These are phyloP conservation scores for Cheilosia soror DNA, from an alignment of 2,888 invertebrate species.

Conservation along the genomic window DNA sequence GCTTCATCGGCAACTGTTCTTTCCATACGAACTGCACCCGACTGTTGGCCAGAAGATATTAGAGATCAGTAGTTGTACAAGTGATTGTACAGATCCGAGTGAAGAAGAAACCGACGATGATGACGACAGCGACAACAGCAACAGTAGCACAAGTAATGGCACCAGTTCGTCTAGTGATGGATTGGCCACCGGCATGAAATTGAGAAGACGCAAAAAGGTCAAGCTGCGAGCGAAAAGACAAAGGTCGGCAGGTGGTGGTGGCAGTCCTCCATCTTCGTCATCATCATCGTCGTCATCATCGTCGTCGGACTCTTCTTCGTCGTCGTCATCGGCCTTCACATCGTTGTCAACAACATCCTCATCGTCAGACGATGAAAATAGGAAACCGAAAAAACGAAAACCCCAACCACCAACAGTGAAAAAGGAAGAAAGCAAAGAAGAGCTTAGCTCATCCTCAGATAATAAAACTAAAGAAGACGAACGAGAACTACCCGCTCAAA, in stretches of 20 bases:
- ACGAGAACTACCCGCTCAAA: constrained; percentile 76
- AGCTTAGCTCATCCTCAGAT: not conserved
- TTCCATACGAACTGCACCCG: constrained; percentile 78
- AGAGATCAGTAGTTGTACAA: constrained; percentile 79
- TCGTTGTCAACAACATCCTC: constrained; percentile 55
- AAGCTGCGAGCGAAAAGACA: constrained; percentile 23
- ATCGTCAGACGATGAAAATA: constrained; percentile 53
- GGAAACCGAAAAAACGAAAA: not conserved
- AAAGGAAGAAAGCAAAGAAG: constrained; percentile 10
- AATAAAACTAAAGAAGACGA: constrained; percentile 17
- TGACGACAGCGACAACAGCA: constrained; percentile 11
- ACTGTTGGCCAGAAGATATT: constrained; percentile 75
- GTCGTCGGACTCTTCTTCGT: constrained; percentile 54
- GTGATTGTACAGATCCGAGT: constrained; percentile 63
- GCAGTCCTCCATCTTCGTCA: constrained; percentile 51
- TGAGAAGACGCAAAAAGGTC: constrained; percentile 27
- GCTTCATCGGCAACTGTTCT: constrained; percentile 79
- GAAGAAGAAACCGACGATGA: constrained; percentile 43
- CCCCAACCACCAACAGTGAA: not conserved
- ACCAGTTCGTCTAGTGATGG: constrained; percentile 7
- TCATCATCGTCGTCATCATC: constrained; percentile 52
- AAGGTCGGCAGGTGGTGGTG: constrained; percentile 26
- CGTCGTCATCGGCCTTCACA: constrained; percentile 41
- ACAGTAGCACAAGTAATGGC: constrained; percentile 16
- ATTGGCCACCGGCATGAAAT: not conserved